Evolutionary conservation across 2,797 vertebrate genomes (phyloP).

Genomic region (Mormyrops attenuatus): DNA sequence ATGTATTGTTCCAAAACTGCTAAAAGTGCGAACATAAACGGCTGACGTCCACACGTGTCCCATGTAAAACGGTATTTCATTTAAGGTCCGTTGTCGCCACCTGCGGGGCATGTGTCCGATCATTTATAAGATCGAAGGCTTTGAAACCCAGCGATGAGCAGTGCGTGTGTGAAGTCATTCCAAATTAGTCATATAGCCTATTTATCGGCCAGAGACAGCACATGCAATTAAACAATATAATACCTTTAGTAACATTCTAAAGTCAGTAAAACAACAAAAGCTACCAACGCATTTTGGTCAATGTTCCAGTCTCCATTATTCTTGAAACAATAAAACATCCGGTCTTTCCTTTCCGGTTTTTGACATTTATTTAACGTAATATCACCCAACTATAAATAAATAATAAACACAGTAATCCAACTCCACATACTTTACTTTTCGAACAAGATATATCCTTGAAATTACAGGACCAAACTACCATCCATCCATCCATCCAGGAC

Average conservation of each 20-base stretch:
- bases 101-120: background rate
- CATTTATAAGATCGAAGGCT: background rate
- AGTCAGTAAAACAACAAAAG: background rate
- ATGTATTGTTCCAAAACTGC: background rate
- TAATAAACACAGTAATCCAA: background rate
- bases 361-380: background rate
- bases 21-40: background rate
- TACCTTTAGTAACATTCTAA: background rate
- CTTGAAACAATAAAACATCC: background rate
- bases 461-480: background rate
- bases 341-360: background rate
- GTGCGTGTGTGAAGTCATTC: background rate
- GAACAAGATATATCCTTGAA: background rate
- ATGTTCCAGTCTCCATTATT: background rate
- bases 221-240: background rate
- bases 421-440: background rate
- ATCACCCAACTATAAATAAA: background rate
- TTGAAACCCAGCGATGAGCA: background rate
- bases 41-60: background rate
- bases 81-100: background rate
- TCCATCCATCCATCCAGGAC: background rate
- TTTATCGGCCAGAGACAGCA: background rate
- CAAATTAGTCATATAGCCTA: background rate
- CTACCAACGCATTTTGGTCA: background rate
- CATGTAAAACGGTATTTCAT: background rate